Conservation (phyloP, 1,140 invertebrate genomes). For the Pygmarrhopalites habei region DNA sequence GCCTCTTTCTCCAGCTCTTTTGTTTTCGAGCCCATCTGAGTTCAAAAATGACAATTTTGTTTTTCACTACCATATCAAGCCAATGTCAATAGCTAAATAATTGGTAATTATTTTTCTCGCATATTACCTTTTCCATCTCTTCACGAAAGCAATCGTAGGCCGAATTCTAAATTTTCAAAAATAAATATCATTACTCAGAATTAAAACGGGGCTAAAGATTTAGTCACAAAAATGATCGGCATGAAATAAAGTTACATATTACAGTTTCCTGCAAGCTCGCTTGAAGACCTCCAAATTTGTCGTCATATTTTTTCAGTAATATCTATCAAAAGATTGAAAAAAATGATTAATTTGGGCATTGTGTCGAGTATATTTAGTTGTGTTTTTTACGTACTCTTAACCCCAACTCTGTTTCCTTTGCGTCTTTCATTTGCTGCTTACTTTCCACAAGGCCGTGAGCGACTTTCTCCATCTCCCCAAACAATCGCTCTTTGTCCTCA, state of each 20-base stretch:
- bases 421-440: conserved; percentile 31
- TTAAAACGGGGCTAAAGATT: no score
- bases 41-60: no score
- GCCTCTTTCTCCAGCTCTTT: conserved; percentile 35
- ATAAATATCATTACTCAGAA: no score
- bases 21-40: conserved; percentile 18
- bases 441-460: conserved; percentile 27
- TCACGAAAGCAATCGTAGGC: conserved; percentile 29
- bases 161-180: no score
- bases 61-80: background rate
- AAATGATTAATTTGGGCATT: no score
- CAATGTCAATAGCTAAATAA: background rate
- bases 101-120: background rate
- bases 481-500: conserved; percentile 29
- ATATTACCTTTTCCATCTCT: conserved; percentile 35
- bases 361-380: no score
- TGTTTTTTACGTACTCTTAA: conserved; percentile 20
- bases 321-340: no score
- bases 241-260: no score
- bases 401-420: conserved; percentile 32
- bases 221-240: no score
- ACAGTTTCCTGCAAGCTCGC: conserved; percentile 20
- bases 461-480: conserved; percentile 33
- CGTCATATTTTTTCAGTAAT: conserved; percentile 34
- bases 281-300: conserved; percentile 35